A percentile compares a stretch with the other conserved stretches of the same genome.
Conservation (phyloP, 2,113 vertebrate genomes). For the Cryptomyrus ogoouensis region DNA sequence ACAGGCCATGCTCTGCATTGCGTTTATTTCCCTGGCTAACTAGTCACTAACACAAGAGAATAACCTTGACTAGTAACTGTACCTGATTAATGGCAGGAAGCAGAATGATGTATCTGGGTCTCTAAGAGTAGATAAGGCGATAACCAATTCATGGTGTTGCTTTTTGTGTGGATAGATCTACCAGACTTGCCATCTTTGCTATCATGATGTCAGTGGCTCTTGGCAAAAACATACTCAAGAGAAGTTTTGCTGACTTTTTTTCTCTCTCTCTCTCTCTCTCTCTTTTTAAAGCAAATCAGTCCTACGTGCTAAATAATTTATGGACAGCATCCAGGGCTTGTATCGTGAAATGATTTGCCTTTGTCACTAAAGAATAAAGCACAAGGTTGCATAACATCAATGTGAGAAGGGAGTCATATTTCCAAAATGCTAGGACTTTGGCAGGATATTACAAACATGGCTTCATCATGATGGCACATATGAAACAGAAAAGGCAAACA, state of each 20-base stretch:
- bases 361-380: neutral
- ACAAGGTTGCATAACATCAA: neutral
- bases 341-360: neutral
- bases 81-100: conserved; percentile 20
- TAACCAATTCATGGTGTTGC: conserved; percentile 24
- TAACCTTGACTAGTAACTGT: conserved; percentile 31
- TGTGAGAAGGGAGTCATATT: neutral
- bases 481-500: neutral
- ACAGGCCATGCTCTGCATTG: neutral
- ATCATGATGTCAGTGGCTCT: conserved; percentile 1
- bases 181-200: neutral
- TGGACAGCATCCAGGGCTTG: neutral
- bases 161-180: conserved; percentile 34
- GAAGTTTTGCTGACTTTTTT: conserved; percentile 53
- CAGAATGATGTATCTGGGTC: conserved; percentile 28
- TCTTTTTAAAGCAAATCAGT: conserved; percentile 25
- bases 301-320: conserved; percentile 52
- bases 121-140: neutral
- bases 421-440: neutral
- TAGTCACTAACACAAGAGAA: conserved; percentile 20
- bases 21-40: neutral
- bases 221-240: conserved; percentile 33
- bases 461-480: neutral
- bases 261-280: conserved; percentile 12
- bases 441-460: neutral